Base-by-base conservation (phyloP, 2,113 vertebrate genomes). In the Shinisaurus crocodilurus region DNA sequence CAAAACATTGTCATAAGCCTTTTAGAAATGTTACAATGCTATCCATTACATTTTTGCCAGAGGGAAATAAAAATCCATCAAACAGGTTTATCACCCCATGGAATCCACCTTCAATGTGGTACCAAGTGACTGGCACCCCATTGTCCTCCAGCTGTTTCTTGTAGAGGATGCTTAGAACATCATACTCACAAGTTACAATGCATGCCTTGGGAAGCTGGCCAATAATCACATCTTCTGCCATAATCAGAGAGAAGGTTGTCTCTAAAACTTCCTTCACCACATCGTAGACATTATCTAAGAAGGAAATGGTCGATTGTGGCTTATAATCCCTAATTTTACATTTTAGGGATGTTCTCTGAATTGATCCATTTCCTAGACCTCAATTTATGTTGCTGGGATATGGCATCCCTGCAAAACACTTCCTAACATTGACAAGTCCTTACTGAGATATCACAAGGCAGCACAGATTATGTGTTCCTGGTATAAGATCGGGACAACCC, bases 171-270 rank as follows among this genome's bases (percentile, higher is more conserved):
- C 96, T 96, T 50, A 98, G 75, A 32, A 97, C 69, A 1, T 98
- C 98, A 10, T 96, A 97, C 92, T 98, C 97, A 27, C 98, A 98
- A 91, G 97, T 98, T 86, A 98, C 91, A 0, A 98, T 90, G 92
- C 97, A 98, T 1, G 97, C 86, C 45, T 94, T 96, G 0, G 98
- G 98, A 25, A 95, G 91, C 69, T 70, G 97, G 32, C 93, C 45
- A 63, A 98, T n/a, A 2, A 96, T 50, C 0, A 86, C 91, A 1
- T 98, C 96, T 0, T 97, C 96, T 0, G 94, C 96, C n/a, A 98
- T 63, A 80, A 98, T 90, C 6, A 97, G 98, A 2, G 97, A 97
- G 50, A 96, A 94, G 6, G 82, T 92, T 0, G 92, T n/a, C 25
- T 97, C 92, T 48, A 97, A 84, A 7, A 87, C 57, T 0, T 82